Evolutionary conservation across 2,113 vertebrate species (phyloP), one percentile per base, ranked within the genome.

Genomic region (Parus major): DNA sequence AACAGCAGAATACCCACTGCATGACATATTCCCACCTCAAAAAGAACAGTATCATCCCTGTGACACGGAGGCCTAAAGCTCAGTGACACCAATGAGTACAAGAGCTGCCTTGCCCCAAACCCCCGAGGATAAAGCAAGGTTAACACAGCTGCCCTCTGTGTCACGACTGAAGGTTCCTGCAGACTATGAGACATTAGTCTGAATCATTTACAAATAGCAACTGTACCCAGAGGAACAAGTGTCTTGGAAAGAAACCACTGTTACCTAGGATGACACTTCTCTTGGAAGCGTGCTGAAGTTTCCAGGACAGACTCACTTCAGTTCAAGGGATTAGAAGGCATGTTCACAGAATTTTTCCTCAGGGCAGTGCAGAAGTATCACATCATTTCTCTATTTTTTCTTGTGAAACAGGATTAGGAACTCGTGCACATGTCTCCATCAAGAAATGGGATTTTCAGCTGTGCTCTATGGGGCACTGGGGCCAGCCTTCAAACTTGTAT

Each of bases 161-260:
- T 53, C 42, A 69, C 31, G 36, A 79, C 57, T 53, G 59, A 47
- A 57, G 76, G 25, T 33, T 95, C 41, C 79, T 69, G 70, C 92
- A 90, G 47, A 63, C 68, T 60, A 28, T 16, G 72, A 93, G 88
- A 61, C 63, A 33, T 55, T 29, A 22, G 68, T 56, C 56, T 86
- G 68, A 96, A 75, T 64, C 76, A 86, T 46, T 90, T 65, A 50
- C 60, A 90, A 92, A 82, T 10, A 88, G 68, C 83, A 96, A n/a
- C 70, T 60, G 70, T 39, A 86, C 80, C 20, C 80, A 91, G 55
- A 75, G 6, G n/a, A 92, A 81, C 21, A 49, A 85, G 28, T 16
- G 50, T 86, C 88, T 80, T 70, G 86, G 88, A 90, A 90, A 90
- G 86, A 92, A 92, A 88, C 23, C 71, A 53, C 87, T 60, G 71